These are phyloP conservation scores for Synergus gifuensis DNA, from an alignment of 2,888 invertebrate species.

Conservation along the genomic window DNA sequence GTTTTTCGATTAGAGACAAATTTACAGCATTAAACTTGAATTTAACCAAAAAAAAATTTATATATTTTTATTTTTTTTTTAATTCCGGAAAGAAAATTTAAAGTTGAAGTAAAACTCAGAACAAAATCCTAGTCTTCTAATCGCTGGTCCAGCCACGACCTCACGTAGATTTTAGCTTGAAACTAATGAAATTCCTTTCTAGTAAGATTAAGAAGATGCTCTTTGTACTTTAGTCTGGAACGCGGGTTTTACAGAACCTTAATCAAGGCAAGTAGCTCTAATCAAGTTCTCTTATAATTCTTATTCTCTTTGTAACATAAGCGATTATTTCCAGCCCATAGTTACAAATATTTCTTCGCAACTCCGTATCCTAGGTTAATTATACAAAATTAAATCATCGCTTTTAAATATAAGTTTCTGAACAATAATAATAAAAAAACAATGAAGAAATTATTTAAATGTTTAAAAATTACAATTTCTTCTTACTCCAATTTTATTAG, in stretches of 20 bases:
- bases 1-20: slow-evolving; percentile 12
- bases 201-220: slow-evolving; percentile 47
- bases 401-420: neutral
- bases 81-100: neutral
- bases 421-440: neutral
- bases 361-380: neutral
- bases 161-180: slow-evolving; percentile 45
- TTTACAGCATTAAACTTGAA: neutral
- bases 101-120: neutral
- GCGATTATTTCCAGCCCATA: neutral
- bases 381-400: neutral
- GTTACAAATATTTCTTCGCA: neutral
- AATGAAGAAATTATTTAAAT: too few relatives aligned
- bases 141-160: slow-evolving; percentile 37
- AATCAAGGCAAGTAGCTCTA: slow-evolving; percentile 46
- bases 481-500: too few relatives aligned
- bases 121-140: slow-evolving; percentile 9
- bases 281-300: slow-evolving; percentile 30
- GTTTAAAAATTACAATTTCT: too few relatives aligned
- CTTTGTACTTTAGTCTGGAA: slow-evolving; percentile 44
- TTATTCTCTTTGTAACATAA: neutral
- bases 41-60: neutral
- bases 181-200: slow-evolving; percentile 50
- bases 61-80: neutral
- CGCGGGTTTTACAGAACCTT: slow-evolving; percentile 43